Conservation (phyloP, 2,888 invertebrate species). For the Pseudeuparius sepicola region DNA sequence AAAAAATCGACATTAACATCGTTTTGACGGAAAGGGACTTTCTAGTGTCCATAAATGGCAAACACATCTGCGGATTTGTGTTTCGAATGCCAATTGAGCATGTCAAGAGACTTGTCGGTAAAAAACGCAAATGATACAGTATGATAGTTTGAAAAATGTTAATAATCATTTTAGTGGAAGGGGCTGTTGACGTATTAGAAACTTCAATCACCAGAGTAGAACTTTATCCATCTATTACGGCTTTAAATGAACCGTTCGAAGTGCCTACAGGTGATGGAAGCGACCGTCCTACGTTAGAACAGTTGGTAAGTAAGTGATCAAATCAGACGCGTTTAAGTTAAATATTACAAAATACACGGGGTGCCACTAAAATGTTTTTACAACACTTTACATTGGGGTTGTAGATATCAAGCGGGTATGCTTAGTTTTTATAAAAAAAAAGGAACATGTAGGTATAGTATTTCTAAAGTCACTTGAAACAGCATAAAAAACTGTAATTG, state of each 20-base stretch:
- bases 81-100: slow-evolving; percentile 54
- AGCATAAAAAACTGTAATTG: no score
- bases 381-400: no score
- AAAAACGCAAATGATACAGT: slow-evolving; percentile 5
- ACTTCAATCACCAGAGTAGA: slow-evolving; percentile 36
- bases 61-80: slow-evolving; percentile 59
- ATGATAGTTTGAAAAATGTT: not conserved
- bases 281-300: slow-evolving; percentile 16
- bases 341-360: no score
- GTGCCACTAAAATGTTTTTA: no score
- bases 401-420: no score
- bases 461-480: no score
- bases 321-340: no score
- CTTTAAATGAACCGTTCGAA: slow-evolving; percentile 17
- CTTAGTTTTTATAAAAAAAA: no score
- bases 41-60: slow-evolving; percentile 61
- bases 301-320: slow-evolving; percentile 26
- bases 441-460: no score
- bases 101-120: slow-evolving; percentile 34
- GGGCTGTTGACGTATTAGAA: slow-evolving; percentile 49
- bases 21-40: slow-evolving; percentile 51
- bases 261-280: slow-evolving; percentile 21
- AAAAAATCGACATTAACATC: slow-evolving; percentile 48
- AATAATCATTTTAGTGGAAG: slow-evolving; percentile 47
- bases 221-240: slow-evolving; percentile 35